A percentile compares a stretch with the other conserved stretches of the same genome.
These are phyloP conservation scores for Sebastiscus albofasciatus DNA, from an alignment of 2,797 vertebrate species.

Conservation along the genomic window DNA sequence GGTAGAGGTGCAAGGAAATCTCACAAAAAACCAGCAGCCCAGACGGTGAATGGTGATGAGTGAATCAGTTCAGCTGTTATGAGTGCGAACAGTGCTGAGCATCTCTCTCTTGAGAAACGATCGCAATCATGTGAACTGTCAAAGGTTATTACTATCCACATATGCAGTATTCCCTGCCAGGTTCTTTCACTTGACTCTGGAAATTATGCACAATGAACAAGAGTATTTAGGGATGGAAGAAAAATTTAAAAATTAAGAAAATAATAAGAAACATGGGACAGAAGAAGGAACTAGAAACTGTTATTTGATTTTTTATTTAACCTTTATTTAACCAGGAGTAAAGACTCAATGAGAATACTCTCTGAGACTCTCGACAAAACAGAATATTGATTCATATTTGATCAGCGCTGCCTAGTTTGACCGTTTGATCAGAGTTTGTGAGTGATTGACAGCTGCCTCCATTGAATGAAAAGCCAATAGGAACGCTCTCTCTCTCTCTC, in stretches of 20 bases:
- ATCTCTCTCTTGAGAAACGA: background rate
- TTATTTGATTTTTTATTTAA: no score
- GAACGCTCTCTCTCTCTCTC: no score
- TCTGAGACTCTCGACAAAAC: no score
- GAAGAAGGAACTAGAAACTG: background rate
- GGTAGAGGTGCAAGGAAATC: background rate
- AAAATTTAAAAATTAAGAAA: background rate
- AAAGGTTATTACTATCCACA: constrained; percentile 6
- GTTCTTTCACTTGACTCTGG: background rate
- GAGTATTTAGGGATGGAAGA: background rate
- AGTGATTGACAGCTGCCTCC: no score
- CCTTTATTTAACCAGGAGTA: no score
- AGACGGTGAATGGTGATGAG: background rate
- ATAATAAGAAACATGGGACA: background rate
- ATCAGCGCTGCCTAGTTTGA: no score
- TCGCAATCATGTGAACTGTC: constrained; percentile 10
- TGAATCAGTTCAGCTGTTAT: constrained; percentile 2
- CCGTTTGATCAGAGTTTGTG: no score
- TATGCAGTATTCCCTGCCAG: background rate
- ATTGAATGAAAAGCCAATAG: no score
- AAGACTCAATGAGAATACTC: no score
- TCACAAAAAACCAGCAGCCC: background rate
- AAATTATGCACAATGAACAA: background rate
- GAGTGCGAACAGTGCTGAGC: background rate
- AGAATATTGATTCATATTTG: no score